Percentiles rank a stretch among this genome's conserved stretches.
phyloP scores from a whole-genome alignment of 2,888 invertebrate genomes.

The Tetranychus piercei region DNA sequence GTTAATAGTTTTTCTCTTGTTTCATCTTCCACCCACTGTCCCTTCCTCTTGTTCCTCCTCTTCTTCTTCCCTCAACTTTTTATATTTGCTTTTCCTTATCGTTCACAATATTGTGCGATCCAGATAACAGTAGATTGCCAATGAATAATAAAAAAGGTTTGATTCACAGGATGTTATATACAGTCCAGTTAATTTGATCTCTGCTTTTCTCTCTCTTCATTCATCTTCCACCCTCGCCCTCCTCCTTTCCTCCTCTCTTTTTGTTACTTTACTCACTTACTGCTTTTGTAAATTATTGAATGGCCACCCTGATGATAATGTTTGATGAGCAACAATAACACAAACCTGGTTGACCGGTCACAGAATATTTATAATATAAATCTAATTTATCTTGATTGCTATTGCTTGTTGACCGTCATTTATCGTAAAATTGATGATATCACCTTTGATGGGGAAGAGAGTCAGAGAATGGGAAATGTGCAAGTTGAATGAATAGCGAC shows the following conservation, averaged over 20 bases:
- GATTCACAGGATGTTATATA: background rate
- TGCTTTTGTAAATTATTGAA: background rate
- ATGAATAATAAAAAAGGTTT: background rate
- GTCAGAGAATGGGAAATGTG: too few species aligned
- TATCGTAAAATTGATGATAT: background rate
- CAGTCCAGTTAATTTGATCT: background rate
- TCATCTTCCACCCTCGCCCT: background rate
- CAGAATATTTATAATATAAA: background rate
- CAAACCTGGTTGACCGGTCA: background rate
- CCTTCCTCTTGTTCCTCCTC: background rate
- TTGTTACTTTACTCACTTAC: background rate
- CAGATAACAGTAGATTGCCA: background rate
- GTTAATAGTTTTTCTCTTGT: background rate
- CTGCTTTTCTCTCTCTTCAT: slow-evolving; percentile 3
- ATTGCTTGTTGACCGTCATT: background rate
- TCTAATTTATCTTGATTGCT: background rate
- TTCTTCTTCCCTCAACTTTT: background rate
- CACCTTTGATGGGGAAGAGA: background rate
- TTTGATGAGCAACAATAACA: background rate
- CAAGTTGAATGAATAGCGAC: too few species aligned
- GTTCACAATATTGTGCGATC: background rate
- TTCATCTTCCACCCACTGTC: background rate
- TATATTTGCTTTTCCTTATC: too few species aligned
- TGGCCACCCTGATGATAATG: background rate
- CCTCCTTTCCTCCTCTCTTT: background rate